Evolutionary conservation across 2,113 vertebrate genomes (phyloP).

Genomic region (Catharus fuscescens): DNA sequence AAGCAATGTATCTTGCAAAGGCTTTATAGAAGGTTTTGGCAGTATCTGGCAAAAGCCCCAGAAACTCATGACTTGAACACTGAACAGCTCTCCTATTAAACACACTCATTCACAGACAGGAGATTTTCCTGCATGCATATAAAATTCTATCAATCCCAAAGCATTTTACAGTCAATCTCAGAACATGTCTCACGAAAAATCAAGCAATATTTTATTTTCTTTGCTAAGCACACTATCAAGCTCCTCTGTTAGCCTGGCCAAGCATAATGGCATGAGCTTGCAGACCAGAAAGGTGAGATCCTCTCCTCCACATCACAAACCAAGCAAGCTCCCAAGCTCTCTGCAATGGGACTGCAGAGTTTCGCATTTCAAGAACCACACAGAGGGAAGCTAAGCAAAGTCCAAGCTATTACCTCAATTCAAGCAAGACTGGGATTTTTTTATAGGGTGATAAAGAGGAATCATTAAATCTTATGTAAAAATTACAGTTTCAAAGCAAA

Average conservation of each 20-base stretch:
- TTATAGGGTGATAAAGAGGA: background rate
- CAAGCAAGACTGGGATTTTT: background rate
- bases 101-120: background rate
- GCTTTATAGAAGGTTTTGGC: constrained; percentile 3
- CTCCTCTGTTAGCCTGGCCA: background rate
- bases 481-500: constrained; percentile 4
- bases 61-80: background rate
- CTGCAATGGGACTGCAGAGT: background rate
- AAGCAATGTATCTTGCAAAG: constrained; percentile 7
- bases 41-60: constrained; percentile 3
- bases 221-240: background rate
- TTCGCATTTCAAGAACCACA: background rate
- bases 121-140: background rate
- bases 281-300: background rate
- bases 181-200: background rate
- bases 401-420: background rate
- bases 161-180: constrained; percentile 1
- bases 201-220: background rate
- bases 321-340: background rate
- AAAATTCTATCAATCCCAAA: background rate
- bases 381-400: background rate
- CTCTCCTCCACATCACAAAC: background rate
- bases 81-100: constrained; percentile 1
- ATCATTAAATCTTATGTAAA: background rate
- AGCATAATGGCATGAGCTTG: background rate